phyloP scores from a whole-genome alignment of 2,113 vertebrate genomes.

The Chionomys nivalis region DNA sequence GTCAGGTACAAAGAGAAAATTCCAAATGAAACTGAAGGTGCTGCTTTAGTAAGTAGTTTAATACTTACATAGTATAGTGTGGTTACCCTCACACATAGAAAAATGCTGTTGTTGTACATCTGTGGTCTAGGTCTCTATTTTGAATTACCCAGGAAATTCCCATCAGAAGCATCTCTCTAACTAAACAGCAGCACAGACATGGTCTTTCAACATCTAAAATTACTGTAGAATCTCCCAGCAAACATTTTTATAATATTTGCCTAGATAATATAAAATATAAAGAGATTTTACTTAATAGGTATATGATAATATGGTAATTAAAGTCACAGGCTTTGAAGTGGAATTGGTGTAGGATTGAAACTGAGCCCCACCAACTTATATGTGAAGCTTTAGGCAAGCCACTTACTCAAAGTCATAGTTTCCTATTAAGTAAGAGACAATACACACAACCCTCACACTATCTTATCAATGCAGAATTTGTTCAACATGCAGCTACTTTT shows the following conservation, averaged over 20 bases:
- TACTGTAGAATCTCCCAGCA: not conserved
- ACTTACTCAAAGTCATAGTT: not conserved
- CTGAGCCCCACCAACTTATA: not conserved
- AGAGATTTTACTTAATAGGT: not conserved
- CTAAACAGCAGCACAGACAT: not conserved
- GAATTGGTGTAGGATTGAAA: not conserved
- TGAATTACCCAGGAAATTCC: not conserved
- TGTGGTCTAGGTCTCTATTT: not conserved
- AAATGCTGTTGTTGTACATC: not conserved
- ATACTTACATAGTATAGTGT: not conserved
- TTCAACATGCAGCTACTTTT: not conserved
- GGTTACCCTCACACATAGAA: not conserved
- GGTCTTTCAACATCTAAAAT: not conserved
- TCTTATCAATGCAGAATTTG: not conserved
- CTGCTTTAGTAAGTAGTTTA: not conserved
- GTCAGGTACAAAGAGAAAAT: not conserved
- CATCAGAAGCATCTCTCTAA: not conserved
- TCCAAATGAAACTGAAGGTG: not conserved
- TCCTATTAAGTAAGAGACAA: slow-evolving; percentile 1
- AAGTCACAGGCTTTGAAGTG: not conserved
- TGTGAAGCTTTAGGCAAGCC: not conserved
- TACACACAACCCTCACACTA: not conserved
- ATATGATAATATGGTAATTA: not conserved
- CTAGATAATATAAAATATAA: not conserved
- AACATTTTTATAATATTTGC: not conserved